Base-by-base conservation (phyloP, 2,888 invertebrate species). In the Cantharis rustica region DNA sequence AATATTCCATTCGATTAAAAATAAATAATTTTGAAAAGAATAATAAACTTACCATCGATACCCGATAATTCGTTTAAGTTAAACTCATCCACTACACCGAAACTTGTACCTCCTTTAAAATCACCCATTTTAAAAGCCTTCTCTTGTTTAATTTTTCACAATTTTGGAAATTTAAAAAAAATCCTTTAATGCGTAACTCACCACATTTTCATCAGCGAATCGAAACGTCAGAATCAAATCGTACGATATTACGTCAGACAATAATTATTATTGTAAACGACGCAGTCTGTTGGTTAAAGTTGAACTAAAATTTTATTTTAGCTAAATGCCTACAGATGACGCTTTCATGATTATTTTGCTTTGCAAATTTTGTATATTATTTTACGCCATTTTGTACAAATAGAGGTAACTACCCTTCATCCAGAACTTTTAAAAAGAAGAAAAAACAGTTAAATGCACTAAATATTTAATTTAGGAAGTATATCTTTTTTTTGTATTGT, bases 11-110 rank as follows among this genome's bases (percentile, higher is more conserved):
- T 16, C 17, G 74, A 10, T 68, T 66, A 10, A 26, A 17, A 62
- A 66, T 70, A 47, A n/a, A 27, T 16, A 16, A 16, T 69, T 66
- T 20, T 61, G 27, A 61, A 75, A 68, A 7, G 17, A 47, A 47
- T 20, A 26, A n/a, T 72, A 17, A 11, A 72, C 88, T 88, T 89
- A 93, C 94, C 94, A 88, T 94, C 93, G 81, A 94, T 90, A 85
- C 92, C 93, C 82, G 91, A 90, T 68, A 94, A 90, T 84, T 93
- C 94, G 79, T 91, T 91, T 31, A 93, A 89, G 87, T 92, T 92
- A 85, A 93, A 93, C 72, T 91, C 91, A 83, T 92, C 92, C 80
- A 84, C 87, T 5, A 88, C 80, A 75, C 88, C 84, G 84, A 90
- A 90, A 84, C 87, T 87, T 76, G 88, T 85, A 84, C 80, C 84